These are phyloP conservation scores for Apteryx owenii DNA, from an alignment of 2,113 vertebrate genomes.

Conservation along the genomic window DNA sequence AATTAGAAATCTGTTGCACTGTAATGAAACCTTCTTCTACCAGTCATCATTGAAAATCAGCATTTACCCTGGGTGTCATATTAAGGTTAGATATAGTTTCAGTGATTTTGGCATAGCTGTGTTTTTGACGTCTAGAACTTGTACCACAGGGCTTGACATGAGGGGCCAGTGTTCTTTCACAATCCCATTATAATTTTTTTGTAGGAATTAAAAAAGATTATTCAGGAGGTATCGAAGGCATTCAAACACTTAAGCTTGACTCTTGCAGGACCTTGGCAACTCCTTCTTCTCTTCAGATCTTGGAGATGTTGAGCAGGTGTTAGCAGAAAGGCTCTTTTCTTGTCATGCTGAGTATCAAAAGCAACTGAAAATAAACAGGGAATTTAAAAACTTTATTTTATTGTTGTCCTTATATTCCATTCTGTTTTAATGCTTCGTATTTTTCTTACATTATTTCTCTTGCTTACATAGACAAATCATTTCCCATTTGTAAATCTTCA, in stretches of 20 bases:
- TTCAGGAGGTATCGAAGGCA: neutral
- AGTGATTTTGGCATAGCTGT: neutral
- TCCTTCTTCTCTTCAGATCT: neutral
- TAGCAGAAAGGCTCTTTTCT: neutral
- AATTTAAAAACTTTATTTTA: neutral
- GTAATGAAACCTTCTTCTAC: neutral
- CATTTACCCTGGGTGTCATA: neutral
- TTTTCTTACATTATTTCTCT: neutral
- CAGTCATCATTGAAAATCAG: neutral
- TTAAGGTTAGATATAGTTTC: neutral
- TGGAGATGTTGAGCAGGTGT: neutral
- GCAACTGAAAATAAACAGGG: neutral
- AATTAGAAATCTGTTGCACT: neutral
- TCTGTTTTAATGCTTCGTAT: neutral
- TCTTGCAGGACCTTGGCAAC: neutral
- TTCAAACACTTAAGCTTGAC: neutral
- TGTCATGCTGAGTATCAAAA: neutral
- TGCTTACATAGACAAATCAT: neutral
- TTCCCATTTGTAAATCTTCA: neutral
- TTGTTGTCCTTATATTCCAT: neutral
- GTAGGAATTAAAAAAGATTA: neutral
- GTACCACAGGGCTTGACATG: neutral
- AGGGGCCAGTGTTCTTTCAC: neutral
- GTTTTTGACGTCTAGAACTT: neutral
- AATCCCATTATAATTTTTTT: neutral